These are phyloP conservation scores for Scomber colias DNA, from an alignment of 2,113 vertebrate genomes.

Conservation along the genomic window DNA sequence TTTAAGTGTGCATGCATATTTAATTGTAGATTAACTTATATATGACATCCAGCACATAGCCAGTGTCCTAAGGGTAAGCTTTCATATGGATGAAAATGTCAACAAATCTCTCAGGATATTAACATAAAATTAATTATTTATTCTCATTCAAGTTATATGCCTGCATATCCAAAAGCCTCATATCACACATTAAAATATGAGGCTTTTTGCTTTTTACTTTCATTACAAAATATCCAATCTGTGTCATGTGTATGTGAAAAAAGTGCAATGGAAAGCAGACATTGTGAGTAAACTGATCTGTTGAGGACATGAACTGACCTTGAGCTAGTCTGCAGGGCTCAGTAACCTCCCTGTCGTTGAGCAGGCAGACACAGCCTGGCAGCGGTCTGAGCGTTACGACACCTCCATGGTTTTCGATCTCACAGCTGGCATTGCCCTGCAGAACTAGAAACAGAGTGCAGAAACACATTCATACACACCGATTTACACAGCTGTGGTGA, in stretches of 20 bases:
- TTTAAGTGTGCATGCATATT: not conserved
- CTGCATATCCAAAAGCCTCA: not conserved
- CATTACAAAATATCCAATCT: not conserved
- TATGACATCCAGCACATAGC: slow-evolving; percentile 1
- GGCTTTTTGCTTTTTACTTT: not conserved
- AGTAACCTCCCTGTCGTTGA: slow-evolving; percentile 90
- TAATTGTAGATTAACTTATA: slow-evolving; percentile 31
- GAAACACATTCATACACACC: slow-evolving; percentile 30
- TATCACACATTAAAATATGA: not conserved
- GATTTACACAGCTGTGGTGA: slow-evolving; percentile 30
- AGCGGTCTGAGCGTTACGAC: slow-evolving; percentile 89
- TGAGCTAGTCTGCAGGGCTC: slow-evolving; percentile 92
- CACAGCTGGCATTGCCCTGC: slow-evolving; percentile 89
- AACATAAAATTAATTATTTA: not conserved
- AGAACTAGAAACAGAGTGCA: slow-evolving; percentile 82
- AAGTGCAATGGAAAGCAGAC: not conserved
- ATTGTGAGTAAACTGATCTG: not conserved
- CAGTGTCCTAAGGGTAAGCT: not conserved
- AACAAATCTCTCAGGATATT: not conserved
- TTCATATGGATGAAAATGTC: not conserved
- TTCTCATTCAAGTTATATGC: not conserved
- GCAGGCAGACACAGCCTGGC: slow-evolving; percentile 85
- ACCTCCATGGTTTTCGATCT: slow-evolving; percentile 90
- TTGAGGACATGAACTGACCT: slow-evolving; percentile 81
- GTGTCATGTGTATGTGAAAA: not conserved